phyloP scores from a whole-genome alignment of 2,888 invertebrate species.

The Caenorhabditis drosophilae region DNA sequence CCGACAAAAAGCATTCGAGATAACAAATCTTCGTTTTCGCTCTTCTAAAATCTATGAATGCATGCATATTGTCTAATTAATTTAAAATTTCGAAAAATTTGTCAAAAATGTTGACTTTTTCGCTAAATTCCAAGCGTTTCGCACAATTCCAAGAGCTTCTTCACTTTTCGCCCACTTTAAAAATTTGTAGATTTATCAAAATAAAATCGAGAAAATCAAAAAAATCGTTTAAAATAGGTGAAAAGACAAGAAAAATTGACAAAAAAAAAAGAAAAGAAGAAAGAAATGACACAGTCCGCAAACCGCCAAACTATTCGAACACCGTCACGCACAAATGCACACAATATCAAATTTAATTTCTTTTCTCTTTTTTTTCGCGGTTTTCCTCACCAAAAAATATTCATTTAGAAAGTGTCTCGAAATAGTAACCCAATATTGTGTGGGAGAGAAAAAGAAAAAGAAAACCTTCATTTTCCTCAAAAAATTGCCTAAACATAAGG shows the following conservation, averaged over 20 bases:
- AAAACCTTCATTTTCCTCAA: no score
- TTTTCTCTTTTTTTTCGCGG: no score
- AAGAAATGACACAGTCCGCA: not conserved
- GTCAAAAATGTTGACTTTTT: no score
- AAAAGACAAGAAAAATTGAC: not conserved
- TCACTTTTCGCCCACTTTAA: not conserved
- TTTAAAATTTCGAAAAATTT: no score
- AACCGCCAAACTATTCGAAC: no score
- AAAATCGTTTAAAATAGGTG: not conserved
- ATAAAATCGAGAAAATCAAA: not conserved
- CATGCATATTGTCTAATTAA: no score
- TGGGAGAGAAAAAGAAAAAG: conserved; percentile 10
- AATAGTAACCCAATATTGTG: conserved; percentile 39
- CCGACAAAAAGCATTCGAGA: no score
- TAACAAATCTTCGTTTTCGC: no score
- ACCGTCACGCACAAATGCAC: not conserved
- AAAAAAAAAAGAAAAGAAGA: not conserved
- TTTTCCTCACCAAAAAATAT: not conserved
- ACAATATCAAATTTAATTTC: no score
- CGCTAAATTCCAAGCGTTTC: no score
- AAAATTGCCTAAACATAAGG: not conserved
- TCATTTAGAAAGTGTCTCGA: not conserved
- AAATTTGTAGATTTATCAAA: not conserved
- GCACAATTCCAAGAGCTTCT: no score
- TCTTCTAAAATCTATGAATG: no score